Conservation (phyloP, 1,140 invertebrate species). For the Drosophila truncata region DNA sequence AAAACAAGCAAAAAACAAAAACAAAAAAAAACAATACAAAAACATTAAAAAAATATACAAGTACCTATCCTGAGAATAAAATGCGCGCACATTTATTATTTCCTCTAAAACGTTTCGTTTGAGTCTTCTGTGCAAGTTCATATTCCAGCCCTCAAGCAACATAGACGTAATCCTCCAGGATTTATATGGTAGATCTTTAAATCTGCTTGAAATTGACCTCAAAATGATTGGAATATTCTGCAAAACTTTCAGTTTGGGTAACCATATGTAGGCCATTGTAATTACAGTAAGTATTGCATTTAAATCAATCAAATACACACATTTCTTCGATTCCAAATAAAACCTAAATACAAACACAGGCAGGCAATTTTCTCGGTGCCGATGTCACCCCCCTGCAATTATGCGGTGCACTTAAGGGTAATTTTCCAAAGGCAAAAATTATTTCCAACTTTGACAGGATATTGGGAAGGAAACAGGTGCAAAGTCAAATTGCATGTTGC, state of each 20-base stretch:
- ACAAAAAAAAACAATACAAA: slow-evolving; percentile 78
- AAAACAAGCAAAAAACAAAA: slow-evolving; percentile 63
- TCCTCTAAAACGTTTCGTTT: slow-evolving; percentile 78
- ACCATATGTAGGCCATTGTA: not conserved
- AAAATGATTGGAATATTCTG: not conserved
- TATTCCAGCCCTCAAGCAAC: slow-evolving; percentile 13
- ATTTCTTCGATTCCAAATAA: not conserved
- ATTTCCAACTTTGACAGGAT: not conserved
- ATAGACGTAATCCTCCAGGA: not conserved
- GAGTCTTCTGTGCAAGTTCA: slow-evolving; percentile 35
- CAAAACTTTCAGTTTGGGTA: not conserved
- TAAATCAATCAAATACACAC: not conserved
- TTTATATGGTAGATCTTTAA: not conserved
- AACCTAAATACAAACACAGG: not conserved
- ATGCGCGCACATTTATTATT: slow-evolving; percentile 83
- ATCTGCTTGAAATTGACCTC: not conserved
- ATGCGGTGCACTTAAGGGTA: not conserved
- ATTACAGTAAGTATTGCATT: not conserved
- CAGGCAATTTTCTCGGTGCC: not conserved
- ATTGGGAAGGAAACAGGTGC: slow-evolving; percentile 6
- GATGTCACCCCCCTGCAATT: slow-evolving; percentile 2
- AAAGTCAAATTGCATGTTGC: not conserved
- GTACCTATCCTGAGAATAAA: slow-evolving; percentile 83
- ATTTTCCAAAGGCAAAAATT: not conserved
- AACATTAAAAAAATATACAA: slow-evolving; percentile 83